Base-by-base conservation (phyloP, 2,113 vertebrate genomes). In the Percopsis transmontana region DNA sequence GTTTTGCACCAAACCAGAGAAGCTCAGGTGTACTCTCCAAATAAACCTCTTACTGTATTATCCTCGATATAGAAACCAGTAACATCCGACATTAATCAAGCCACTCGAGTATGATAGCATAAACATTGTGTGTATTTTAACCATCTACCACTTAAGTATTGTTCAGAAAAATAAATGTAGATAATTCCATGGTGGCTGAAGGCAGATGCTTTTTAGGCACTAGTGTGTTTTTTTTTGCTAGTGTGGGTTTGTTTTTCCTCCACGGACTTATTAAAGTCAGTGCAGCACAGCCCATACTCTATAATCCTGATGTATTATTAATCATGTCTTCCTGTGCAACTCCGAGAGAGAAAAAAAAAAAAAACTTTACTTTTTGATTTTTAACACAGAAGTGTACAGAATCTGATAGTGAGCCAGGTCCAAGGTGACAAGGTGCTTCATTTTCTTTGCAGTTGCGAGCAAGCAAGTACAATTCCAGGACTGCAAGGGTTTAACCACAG, bases 251-350 rank as follows among this genome's bases (percentile, higher is more conserved):
- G 84, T 84, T 85, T 85, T 85, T 62, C 73, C 85, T 89, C 86
- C 60, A 39, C 70, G 83, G 86, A 85, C 87, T 87, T 90, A 84
- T 88, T 89, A 87, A 83, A 90, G 82, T 85, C 74, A 74, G 76
- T 62, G 69, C 85, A 78, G 81, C 85, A 81, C 83, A 85, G 77
- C 69, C 86, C 82, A 78, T 67, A 80, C 84, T 84, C 85, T 79
- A 81, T 89, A 89, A 87, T 89, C 79, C 84, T 87, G 79, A 90
- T 92, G 82, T 88, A 90, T 91, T 91, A 92, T 92, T 91, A 90
- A 92, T 89, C 85, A 82, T 65, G 67, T 82, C 77, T 88, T 83
- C 66, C 78, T 45, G 63, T 84, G 79, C 66, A 83, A 87, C 76
- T 80, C 81, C 56, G 14, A 70, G 51, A 53, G 52, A 15, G 14